Evolutionary conservation across 2,797 vertebrate species (phyloP), one percentile per base, ranked within the genome.

Genomic region (Oreochromis mossambicus): DNA sequence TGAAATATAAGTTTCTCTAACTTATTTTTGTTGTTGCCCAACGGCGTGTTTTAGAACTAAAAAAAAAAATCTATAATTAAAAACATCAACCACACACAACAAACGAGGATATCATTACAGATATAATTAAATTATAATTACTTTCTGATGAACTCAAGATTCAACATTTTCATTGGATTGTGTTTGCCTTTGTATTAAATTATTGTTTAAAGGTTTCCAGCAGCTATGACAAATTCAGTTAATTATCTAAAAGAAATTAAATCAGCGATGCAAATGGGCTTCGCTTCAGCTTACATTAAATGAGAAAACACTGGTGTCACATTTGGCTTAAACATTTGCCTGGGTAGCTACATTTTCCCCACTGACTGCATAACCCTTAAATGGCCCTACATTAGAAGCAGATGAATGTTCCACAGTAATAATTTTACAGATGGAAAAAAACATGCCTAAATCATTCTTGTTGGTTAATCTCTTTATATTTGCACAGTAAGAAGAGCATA

Each of bases 61-160:
- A 55, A 63, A 46, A 70, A 32, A 56, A 26, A 9, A 79, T 24
- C 3, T 36, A 73, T 58, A 50, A 81, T 82, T 83, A 34, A 68
- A 81, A 86, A 56, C 13, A 55, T 52, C 26, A 77, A 48, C 19
- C 10, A 82, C 19, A 66, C 26, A n/a, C 17, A 75, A 68, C 10
- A 12, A 77, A 78, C 7, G 8, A 12, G 19, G 68, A 82, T 85
- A 70, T 81, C 56, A 84, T 89, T 63, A 80, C 7, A 50, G 38
- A 82, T 38, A 21, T 88, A 82, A 91, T 88, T 82, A 83, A 86
- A 86, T 24, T 55, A 46, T 87, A 85, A 93, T 94, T 84, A 83
- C 73, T 78, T 85, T 83, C 80, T 85, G 38, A 86, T 84, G 24
- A 10, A 75, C 43, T 75, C 26, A 75, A 79, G 24, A 87, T 66